These are phyloP conservation scores for Sicus ferrugineus DNA, from an alignment of 2,888 invertebrate species.

Conservation along the genomic window DNA sequence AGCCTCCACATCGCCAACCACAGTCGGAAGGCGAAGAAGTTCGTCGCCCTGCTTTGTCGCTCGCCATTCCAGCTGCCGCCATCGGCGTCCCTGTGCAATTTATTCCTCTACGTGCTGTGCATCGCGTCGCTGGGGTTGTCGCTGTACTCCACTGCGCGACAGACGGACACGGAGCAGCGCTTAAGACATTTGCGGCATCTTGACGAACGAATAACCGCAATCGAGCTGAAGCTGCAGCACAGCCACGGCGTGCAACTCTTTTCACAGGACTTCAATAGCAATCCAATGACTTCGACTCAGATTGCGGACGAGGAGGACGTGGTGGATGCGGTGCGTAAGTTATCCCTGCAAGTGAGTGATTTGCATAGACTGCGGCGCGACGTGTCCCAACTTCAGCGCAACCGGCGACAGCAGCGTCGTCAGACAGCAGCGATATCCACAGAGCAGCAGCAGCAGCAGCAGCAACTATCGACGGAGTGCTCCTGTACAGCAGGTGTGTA, in stretches of 20 bases:
- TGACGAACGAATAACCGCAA: slow-evolving; percentile 60
- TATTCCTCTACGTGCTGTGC: slow-evolving; percentile 62
- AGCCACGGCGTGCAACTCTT: slow-evolving; percentile 37
- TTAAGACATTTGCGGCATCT: slow-evolving; percentile 59
- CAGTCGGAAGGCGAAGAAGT: slow-evolving; percentile 9
- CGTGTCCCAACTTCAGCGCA: slow-evolving; percentile 63
- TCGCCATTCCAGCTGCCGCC: slow-evolving; percentile 39
- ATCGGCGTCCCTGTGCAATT: slow-evolving; percentile 57
- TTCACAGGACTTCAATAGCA: slow-evolving; percentile 36
- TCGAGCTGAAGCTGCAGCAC: slow-evolving; percentile 56
- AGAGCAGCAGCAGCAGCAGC: slow-evolving; percentile 32
- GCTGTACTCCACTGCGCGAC: slow-evolving; percentile 61
- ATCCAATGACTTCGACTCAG: neutral
- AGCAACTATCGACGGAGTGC: slow-evolving; percentile 66
- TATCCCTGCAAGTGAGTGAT: slow-evolving; percentile 57
- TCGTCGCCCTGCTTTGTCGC: slow-evolving; percentile 24
- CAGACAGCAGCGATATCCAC: slow-evolving; percentile 46
- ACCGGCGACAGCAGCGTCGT: slow-evolving; percentile 61
- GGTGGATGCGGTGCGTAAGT: slow-evolving; percentile 54
- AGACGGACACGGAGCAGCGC: slow-evolving; percentile 60
- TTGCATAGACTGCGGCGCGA: slow-evolving; percentile 63
- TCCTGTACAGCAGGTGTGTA: slow-evolving; percentile 75
- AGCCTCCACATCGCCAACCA: slow-evolving; percentile 24
- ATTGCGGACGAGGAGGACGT: slow-evolving; percentile 44
- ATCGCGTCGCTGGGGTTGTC: slow-evolving; percentile 62